Evolutionary conservation across 2,888 invertebrate species (phyloP).

Genomic region (Carpatolechia fugitivella): DNA sequence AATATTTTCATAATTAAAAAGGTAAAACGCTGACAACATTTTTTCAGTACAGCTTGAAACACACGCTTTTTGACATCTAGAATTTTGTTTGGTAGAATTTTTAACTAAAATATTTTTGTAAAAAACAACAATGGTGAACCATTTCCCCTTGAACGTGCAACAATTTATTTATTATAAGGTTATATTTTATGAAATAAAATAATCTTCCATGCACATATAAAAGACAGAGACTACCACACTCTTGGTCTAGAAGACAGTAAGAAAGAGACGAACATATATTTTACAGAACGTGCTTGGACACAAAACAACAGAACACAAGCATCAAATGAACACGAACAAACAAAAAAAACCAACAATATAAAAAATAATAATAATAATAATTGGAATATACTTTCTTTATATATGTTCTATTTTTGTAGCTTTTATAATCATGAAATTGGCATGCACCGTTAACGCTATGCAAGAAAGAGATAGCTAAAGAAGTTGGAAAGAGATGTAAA

Average conservation of each 20-base stretch:
- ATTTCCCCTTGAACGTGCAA: conserved; percentile 47
- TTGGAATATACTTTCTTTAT: conserved; percentile 19
- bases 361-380: conserved; percentile 9
- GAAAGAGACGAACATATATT: conserved; percentile 34
- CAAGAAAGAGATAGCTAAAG: conserved; percentile 48
- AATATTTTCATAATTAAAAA: not conserved
- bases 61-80: conserved; percentile 3
- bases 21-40: not conserved
- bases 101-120: conserved; percentile 1
- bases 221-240: conserved; percentile 77
- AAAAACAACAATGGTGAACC: conserved; percentile 30
- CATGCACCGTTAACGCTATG: conserved; percentile 70
- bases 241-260: conserved; percentile 43
- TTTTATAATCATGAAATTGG: conserved; percentile 65
- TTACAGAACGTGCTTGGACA: conserved; percentile 28
- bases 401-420: conserved; percentile 53
- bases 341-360: conserved; percentile 9
- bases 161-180: conserved; percentile 36
- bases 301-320: conserved; percentile 20
- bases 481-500: conserved; percentile 49
- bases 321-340: conserved; percentile 14
- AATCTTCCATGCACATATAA: conserved; percentile 78
- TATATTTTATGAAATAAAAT: conserved; percentile 32
- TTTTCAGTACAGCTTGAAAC: not conserved
- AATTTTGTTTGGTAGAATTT: conserved; percentile 8